Evolutionary conservation across 2,797 vertebrate species (phyloP).

Genomic region (Labeo calbasu): DNA sequence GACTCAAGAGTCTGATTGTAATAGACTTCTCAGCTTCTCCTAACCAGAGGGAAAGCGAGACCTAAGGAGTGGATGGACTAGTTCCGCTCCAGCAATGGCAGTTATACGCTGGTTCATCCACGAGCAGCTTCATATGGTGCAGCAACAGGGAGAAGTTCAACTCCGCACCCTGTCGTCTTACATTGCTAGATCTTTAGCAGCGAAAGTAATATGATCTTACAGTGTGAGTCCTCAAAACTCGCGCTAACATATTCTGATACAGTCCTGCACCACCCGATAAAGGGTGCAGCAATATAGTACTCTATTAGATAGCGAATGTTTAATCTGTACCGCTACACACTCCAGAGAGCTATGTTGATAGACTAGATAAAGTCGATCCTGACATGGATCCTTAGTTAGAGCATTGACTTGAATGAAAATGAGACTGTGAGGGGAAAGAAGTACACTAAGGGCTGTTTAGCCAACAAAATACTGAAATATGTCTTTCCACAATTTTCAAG

Average conservation of each 20-base stretch:
- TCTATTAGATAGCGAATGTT: slow-evolving; percentile 17
- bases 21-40: slow-evolving; percentile 27
- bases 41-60: slow-evolving; percentile 41
- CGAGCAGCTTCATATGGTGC: slow-evolving; percentile 57
- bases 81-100: slow-evolving; percentile 55
- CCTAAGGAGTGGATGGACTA: slow-evolving; percentile 41
- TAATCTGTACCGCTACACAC: slow-evolving; percentile 32
- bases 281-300: slow-evolving; percentile 34
- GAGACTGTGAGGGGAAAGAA: slow-evolving; percentile 15
- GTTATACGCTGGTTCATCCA: slow-evolving; percentile 53
- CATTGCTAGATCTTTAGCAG: slow-evolving; percentile 59
- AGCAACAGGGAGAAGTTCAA: slow-evolving; percentile 40
- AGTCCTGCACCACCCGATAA: slow-evolving; percentile 6
- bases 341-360: slow-evolving; percentile 31
- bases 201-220: slow-evolving; percentile 55
- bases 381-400: slow-evolving; percentile 9
- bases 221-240: slow-evolving; percentile 52
- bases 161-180: slow-evolving; percentile 32
- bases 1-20: slow-evolving; percentile 19
- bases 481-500: not conserved
- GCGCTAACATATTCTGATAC: slow-evolving; percentile 43
- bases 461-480: slow-evolving; percentile 12
- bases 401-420: slow-evolving; percentile 24
- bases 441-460: not conserved
- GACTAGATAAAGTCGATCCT: not conserved